Base-by-base conservation (phyloP, 2,113 vertebrate genomes). In the Solenodon paradoxus region DNA sequence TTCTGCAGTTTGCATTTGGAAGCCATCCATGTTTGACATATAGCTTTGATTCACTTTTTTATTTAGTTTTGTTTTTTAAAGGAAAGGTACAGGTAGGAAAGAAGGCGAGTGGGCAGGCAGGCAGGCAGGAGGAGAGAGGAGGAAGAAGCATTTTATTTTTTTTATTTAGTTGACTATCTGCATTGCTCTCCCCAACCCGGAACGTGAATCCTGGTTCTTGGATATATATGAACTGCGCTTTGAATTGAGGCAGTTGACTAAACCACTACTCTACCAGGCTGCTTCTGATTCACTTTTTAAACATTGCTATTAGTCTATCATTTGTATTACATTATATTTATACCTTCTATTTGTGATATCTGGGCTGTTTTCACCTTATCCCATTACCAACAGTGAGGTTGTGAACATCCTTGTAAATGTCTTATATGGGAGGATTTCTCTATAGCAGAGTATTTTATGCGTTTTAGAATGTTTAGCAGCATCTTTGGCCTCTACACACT, bases 281-380 rank as follows among this genome's bases (percentile, higher is more conserved):
- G n/a, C n/a, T n/a, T 55, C 78, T 88, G 64, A 35, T 84, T 87
- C n/a, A 68, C n/a, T 78, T 87, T 80, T 74, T 45, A n/a, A 45
- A 42, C 49, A 86, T 78, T 92, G 57, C 16, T 35, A 1, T 81
- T 95, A 47, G 13, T 93, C 42, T 92, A 7, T 61, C 40, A 72
- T 84, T 88, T 94, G 20, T 83, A 10, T 74, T 47, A n/a, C 8
- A 24, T 85, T 85, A 26, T 71, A 86, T 51, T 91, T 40, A 64
- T 95, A n/a, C 79, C 26, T 93, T 83, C 51, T 87, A 16, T 40
- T 69, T 92, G 13, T 63, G 75, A 64, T 7, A 16, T 74, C 35
- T 93, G 40, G 68, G 32, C 81, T 94, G 81, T 80, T 95, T 88
- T 83, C 75, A 79, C 5, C n/a, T 93, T 75, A 95, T 77, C 22